These are phyloP conservation scores for Synanthedon formicaeformis DNA, from an alignment of 2,888 invertebrate species.

Conservation along the genomic window DNA sequence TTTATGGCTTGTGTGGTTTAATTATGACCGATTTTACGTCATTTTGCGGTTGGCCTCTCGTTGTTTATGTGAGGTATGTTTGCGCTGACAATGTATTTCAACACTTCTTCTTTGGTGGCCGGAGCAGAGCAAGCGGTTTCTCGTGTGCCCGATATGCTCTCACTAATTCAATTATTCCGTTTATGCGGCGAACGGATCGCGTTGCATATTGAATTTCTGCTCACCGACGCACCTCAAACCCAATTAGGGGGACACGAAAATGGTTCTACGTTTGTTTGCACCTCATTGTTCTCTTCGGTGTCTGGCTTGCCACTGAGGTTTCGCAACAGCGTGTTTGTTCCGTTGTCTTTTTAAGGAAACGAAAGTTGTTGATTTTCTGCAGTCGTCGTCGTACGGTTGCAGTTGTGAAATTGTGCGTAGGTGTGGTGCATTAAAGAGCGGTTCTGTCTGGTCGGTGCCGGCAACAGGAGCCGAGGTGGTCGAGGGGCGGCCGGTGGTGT, in stretches of 20 bases:
- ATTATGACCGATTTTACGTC: no score
- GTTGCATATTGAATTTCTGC: conserved; percentile 62
- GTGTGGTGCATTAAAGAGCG: conserved; percentile 53
- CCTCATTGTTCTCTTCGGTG: conserved; percentile 58
- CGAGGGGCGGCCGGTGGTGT: conserved; percentile 41
- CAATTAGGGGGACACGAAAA: conserved; percentile 64
- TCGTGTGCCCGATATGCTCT: conserved; percentile 43
- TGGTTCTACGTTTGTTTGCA: conserved; percentile 52
- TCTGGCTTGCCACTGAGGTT: conserved; percentile 51
- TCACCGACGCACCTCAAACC: conserved; percentile 40
- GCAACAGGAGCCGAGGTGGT: conserved; percentile 13
- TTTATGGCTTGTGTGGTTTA: no score
- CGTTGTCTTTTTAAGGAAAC: conserved; percentile 63
- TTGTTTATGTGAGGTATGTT: background rate
- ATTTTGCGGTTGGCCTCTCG: background rate
- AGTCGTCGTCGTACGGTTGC: conserved; percentile 28
- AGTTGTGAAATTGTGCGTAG: conserved; percentile 62
- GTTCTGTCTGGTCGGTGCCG: conserved; percentile 47
- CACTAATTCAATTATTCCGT: conserved; percentile 64
- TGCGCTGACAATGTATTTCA: background rate
- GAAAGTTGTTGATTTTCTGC: conserved; percentile 61
- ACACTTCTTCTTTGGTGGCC: conserved; percentile 26
- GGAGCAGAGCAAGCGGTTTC: conserved; percentile 21
- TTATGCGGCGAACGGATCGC: conserved; percentile 55
- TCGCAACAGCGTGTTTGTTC: conserved; percentile 44